These are phyloP conservation scores for Parnassius smintheus DNA, from an alignment of 2,888 invertebrate genomes.

Conservation along the genomic window DNA sequence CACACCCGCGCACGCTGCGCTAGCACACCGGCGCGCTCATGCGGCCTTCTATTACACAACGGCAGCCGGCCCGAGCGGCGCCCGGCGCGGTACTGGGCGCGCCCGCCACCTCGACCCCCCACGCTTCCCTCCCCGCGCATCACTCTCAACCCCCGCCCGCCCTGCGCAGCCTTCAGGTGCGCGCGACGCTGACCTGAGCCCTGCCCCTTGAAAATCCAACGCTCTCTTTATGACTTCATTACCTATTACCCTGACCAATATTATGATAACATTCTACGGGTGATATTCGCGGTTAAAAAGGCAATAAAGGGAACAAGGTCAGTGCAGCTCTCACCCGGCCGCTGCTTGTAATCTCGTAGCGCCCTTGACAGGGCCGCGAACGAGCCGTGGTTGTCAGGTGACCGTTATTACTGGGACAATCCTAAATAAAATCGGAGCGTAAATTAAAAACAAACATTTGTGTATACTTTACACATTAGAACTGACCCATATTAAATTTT, in stretches of 20 bases:
- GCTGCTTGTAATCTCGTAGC: constrained; percentile 45
- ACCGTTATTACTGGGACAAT: constrained; percentile 11
- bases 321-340: constrained; percentile 52
- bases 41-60: constrained; percentile 55
- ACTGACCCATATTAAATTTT: too few species aligned
- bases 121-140: constrained; percentile 33
- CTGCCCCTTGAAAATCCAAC: constrained; percentile 44
- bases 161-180: constrained; percentile 59
- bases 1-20: constrained; percentile 79
- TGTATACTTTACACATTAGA: neutral
- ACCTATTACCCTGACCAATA: constrained; percentile 31
- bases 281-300: neutral
- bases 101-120: constrained; percentile 43
- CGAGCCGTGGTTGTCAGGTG: constrained; percentile 9
- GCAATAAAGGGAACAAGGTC: constrained; percentile 57
- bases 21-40: constrained; percentile 77
- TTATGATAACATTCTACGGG: constrained; percentile 23
- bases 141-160: constrained; percentile 37
- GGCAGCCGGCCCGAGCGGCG: constrained; percentile 71
- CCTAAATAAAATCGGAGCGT: constrained; percentile 5
- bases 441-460: neutral
- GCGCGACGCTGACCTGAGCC: constrained; percentile 45
- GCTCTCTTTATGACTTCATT: constrained; percentile 29
- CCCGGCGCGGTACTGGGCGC: constrained; percentile 72
- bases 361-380: constrained; percentile 49